phyloP scores from a whole-genome alignment of 1,140 invertebrate species.

The Vollenhovia emeryi region DNA sequence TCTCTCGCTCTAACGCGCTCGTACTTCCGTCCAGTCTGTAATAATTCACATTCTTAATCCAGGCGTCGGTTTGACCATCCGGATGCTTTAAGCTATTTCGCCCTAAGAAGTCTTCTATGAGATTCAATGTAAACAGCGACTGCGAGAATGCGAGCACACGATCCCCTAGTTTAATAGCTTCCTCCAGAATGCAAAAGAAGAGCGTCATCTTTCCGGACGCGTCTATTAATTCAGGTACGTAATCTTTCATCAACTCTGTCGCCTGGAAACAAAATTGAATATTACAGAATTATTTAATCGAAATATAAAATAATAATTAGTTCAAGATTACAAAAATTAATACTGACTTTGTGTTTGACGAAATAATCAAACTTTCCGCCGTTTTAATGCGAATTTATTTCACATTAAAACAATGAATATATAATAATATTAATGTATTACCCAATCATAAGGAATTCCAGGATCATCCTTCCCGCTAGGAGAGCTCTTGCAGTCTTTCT shows the following conservation, averaged over 20 bases:
- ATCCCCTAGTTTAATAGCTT: slow-evolving; percentile 95
- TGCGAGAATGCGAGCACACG: slow-evolving; percentile 98
- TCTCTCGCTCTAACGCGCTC: slow-evolving; percentile 96
- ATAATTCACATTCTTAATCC: slow-evolving; percentile 95
- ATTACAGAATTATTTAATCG: slow-evolving; percentile 9
- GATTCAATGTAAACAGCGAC: slow-evolving; percentile 97
- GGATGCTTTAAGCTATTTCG: slow-evolving; percentile 90
- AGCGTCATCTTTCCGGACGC: slow-evolving; percentile 98
- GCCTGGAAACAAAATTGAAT: slow-evolving; percentile 87
- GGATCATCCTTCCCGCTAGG: slow-evolving; percentile 89
- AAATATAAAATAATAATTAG: slow-evolving; percentile 1
- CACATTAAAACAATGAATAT: not conserved
- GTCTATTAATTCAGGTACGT: slow-evolving; percentile 94
- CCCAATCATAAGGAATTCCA: slow-evolving; percentile 94
- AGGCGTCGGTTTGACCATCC: slow-evolving; percentile 88
- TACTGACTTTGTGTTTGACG: slow-evolving; percentile 20
- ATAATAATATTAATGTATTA: slow-evolving; percentile 75
- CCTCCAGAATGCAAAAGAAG: slow-evolving; percentile 96
- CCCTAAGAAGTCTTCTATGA: slow-evolving; percentile 98
- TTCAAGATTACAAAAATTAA: not conserved
- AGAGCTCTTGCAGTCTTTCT: slow-evolving; percentile 85
- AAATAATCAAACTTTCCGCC: not conserved
- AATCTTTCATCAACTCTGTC: slow-evolving; percentile 93
- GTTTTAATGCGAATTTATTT: too few relatives aligned
- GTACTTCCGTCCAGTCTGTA: slow-evolving; percentile 98